phyloP scores from a whole-genome alignment of 2,113 vertebrate genomes.

The Gallinago paraguaiae region DNA sequence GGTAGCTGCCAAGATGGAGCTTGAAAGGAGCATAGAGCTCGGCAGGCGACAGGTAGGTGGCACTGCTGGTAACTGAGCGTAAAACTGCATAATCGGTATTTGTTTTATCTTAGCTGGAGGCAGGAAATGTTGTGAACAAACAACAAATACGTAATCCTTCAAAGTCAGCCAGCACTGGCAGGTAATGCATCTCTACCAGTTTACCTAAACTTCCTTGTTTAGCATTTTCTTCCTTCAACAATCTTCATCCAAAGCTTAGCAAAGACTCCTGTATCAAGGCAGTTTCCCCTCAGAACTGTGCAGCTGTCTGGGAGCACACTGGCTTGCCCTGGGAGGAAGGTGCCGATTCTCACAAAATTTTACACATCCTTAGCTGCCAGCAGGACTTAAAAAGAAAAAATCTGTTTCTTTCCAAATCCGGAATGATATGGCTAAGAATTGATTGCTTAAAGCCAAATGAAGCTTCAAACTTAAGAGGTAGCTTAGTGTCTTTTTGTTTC shows the following conservation, averaged over 20 bases:
- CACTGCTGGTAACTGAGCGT: neutral
- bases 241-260: neutral
- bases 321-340: neutral
- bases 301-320: neutral
- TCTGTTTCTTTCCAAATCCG: neutral
- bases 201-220: neutral
- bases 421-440: neutral
- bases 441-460: neutral
- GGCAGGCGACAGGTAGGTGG: slow-evolving; percentile 85
- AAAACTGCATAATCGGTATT: neutral
- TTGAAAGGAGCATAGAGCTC: slow-evolving; percentile 89
- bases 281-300: neutral
- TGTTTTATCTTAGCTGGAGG: neutral
- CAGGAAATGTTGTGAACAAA: neutral
- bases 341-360: neutral
- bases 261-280: neutral
- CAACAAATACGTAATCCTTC: neutral
- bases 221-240: neutral
- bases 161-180: neutral
- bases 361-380: neutral
- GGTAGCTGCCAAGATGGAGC: slow-evolving; percentile 83
- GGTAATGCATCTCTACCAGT: neutral
- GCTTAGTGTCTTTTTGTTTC: neutral
- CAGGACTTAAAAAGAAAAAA: neutral
- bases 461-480: neutral